A percentile compares a stretch with the other conserved stretches of the same genome.
Conservation (phyloP, 2,888 invertebrate species). For the Epicampocera succincta region DNA sequence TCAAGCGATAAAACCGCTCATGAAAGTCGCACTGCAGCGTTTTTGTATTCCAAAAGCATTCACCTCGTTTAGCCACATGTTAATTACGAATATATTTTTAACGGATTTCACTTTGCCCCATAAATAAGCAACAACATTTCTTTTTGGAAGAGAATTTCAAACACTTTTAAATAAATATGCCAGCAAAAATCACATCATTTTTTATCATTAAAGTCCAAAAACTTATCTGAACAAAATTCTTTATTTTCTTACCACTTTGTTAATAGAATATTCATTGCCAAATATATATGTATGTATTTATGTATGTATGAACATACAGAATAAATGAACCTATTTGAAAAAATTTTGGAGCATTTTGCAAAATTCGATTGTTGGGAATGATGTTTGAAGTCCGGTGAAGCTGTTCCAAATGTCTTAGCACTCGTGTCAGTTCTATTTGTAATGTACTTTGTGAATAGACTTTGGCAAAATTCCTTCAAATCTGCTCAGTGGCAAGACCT, state of each 20-base stretch:
- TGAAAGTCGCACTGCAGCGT: slow-evolving; percentile 27
- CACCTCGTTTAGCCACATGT: slow-evolving; percentile 59
- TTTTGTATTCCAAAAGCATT: slow-evolving; percentile 62
- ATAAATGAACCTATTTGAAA: too few relatives aligned
- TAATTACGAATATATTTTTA: slow-evolving; percentile 63
- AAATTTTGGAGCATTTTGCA: too few relatives aligned
- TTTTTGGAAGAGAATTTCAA: slow-evolving; percentile 22
- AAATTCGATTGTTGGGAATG: too few relatives aligned
- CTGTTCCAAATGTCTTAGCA: too few relatives aligned
- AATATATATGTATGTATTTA: too few relatives aligned
- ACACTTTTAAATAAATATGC: slow-evolving; percentile 11
- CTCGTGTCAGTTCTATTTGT: too few relatives aligned
- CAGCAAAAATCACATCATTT: slow-evolving; percentile 1
- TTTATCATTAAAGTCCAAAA: background rate
- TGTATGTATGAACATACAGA: too few relatives aligned
- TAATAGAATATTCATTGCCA: background rate
- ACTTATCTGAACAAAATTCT: background rate
- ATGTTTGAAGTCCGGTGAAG: too few relatives aligned
- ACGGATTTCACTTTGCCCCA: slow-evolving; percentile 61
- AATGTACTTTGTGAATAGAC: too few relatives aligned
- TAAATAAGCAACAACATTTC: slow-evolving; percentile 7
- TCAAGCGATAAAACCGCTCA: slow-evolving; percentile 42
- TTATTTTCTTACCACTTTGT: background rate
- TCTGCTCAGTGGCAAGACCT: too few relatives aligned
- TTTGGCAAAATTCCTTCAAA: too few relatives aligned